phyloP scores from a whole-genome alignment of 2,113 vertebrate genomes.

The Cyprinus carpio region DNA sequence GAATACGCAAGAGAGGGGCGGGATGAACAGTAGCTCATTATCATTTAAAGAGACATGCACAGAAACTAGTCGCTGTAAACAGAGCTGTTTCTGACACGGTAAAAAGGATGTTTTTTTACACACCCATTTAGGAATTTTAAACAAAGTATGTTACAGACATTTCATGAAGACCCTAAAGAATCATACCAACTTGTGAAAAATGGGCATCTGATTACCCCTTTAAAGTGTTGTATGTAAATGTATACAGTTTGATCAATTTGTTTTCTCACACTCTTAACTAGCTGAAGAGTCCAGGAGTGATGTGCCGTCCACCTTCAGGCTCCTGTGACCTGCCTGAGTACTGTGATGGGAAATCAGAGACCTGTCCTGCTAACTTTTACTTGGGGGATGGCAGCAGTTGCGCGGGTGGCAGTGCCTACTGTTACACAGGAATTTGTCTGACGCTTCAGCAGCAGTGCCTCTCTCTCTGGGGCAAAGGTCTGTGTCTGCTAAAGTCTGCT shows the following conservation, averaged over 20 bases:
- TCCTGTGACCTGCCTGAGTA: conserved; percentile 91
- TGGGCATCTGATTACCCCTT: no score
- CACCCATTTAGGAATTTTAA: no score
- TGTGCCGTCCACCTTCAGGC: conserved; percentile 81
- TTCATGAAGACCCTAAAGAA: no score
- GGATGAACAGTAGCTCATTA: no score
- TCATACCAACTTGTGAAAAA: no score
- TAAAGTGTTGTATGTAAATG: background rate
- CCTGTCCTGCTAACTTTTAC: conserved; percentile 92
- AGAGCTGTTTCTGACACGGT: no score
- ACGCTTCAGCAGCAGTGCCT: conserved; percentile 89
- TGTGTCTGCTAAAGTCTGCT: background rate
- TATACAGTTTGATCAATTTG: background rate
- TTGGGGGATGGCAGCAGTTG: conserved; percentile 86
- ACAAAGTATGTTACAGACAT: background rate
- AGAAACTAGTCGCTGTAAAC: no score
- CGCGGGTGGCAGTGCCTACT: conserved; percentile 81
- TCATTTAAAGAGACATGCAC: no score
- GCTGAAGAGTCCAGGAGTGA: conserved; percentile 83
- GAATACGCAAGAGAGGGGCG: no score
- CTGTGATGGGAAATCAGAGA: conserved; percentile 86
- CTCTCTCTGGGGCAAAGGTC: conserved; percentile 88
- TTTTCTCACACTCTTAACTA: conserved; percentile 56
- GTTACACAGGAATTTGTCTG: conserved; percentile 97
- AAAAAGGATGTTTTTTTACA: no score